Evolutionary conservation across 2,888 invertebrate species (phyloP).

Genomic region (Cephalotes varians): DNA sequence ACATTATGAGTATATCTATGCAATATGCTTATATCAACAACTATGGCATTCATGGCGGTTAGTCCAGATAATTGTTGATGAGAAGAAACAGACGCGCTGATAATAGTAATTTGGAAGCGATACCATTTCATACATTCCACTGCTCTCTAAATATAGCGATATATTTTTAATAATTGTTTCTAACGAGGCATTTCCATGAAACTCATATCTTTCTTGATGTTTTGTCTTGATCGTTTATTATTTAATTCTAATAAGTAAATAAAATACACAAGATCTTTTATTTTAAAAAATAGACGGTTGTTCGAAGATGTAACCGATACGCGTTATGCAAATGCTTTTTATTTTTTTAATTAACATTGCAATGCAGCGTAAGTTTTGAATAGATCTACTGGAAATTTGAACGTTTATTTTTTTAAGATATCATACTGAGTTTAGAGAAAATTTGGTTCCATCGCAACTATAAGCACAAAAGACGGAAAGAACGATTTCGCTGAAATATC

Average conservation of each 20-base stretch:
- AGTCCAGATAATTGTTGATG: conserved; percentile 8
- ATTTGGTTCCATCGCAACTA: background rate
- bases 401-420: background rate
- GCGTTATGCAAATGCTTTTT: background rate
- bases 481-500: too few relatives aligned
- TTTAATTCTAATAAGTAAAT: conserved; percentile 27
- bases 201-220: background rate
- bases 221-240: background rate
- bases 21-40: background rate
- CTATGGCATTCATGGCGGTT: background rate
- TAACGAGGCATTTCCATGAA: background rate
- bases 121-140: background rate
- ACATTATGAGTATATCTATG: background rate
- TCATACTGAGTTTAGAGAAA: background rate
- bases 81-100: background rate
- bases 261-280: background rate
- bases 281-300: too few relatives aligned
- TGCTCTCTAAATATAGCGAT: background rate
- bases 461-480: background rate
- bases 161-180: conserved; percentile 12
- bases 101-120: conserved; percentile 9
- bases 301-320: background rate
- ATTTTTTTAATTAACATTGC: background rate
- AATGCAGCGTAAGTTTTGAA: background rate
- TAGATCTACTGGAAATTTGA: background rate